A percentile compares a stretch with the other conserved stretches of the same genome.
Evolutionary conservation across 2,113 vertebrate genomes (phyloP).

Genomic region (Vicugna pacos): DNA sequence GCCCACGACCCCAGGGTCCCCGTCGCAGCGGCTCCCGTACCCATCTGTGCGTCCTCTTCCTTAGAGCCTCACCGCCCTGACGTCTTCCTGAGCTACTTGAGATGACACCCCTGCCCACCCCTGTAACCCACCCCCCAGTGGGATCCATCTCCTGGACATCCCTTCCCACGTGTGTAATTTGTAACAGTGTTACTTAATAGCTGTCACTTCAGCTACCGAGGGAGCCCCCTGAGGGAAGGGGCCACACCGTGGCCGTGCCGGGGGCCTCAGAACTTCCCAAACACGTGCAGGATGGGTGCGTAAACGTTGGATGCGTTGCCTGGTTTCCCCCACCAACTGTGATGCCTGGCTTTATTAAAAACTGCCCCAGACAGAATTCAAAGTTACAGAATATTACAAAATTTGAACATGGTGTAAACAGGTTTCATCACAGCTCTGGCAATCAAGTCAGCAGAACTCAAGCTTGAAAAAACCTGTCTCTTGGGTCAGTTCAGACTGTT

Average conservation of each 20-base stretch:
- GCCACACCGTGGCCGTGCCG: accelerated
- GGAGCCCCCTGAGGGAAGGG: background rate
- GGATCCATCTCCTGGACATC: accelerated
- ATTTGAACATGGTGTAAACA: constrained; percentile 6
- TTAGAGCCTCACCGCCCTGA: background rate
- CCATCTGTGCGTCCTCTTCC: background rate
- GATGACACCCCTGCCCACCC: accelerated
- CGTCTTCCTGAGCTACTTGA: background rate
- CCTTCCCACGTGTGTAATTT: background rate
- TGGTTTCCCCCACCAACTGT: background rate
- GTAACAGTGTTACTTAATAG: background rate
- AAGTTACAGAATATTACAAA: constrained; percentile 42
- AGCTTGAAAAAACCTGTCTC: constrained; percentile 38
- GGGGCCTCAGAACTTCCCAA: background rate
- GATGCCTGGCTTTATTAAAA: background rate
- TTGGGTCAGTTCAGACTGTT: background rate
- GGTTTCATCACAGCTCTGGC: constrained; percentile 59
- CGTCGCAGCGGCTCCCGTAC: background rate
- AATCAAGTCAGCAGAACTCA: background rate
- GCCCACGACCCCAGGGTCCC: background rate
- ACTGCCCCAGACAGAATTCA: background rate
- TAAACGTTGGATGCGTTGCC: background rate
- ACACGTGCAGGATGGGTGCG: background rate
- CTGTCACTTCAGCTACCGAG: background rate
- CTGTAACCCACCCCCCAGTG: accelerated